Percentiles rank a stretch among this genome's conserved stretches.
Conservation (phyloP, 2,797 vertebrate species). For the Anguilla marmorata region DNA sequence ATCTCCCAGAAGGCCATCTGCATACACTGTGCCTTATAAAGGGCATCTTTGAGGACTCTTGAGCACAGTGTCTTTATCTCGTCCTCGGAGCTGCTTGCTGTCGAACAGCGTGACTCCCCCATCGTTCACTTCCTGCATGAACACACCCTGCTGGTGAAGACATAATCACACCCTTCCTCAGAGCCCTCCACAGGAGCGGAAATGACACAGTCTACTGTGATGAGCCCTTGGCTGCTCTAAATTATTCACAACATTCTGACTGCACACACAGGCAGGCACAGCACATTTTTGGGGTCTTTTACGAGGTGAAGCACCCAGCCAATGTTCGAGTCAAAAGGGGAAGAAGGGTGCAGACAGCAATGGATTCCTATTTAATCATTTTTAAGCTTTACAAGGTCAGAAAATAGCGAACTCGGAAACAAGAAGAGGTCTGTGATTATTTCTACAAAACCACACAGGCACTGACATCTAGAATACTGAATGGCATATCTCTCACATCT, state of each 20-base stretch:
- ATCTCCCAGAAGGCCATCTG: not conserved
- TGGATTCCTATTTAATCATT: not conserved
- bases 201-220: slow-evolving; percentile 16
- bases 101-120: not conserved
- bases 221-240: not conserved
- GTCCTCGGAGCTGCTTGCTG: not conserved
- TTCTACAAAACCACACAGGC: not conserved
- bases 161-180: slow-evolving; percentile 24
- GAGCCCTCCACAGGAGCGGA: not conserved
- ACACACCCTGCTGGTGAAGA: slow-evolving; percentile 29
- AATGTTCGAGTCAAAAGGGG: not conserved
- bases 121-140: slow-evolving; percentile 20
- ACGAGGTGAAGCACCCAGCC: not conserved
- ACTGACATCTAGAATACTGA: not conserved
- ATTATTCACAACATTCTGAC: not conserved
- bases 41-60: not conserved
- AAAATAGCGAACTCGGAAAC: not conserved
- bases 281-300: not conserved
- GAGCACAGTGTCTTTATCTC: not conserved
- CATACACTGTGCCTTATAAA: not conserved
- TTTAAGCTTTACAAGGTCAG: not conserved
- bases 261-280: not conserved
- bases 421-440: not conserved
- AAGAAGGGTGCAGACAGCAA: not conserved
- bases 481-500: not conserved